Conservation (phyloP, 2,797 vertebrate genomes). For the Lacerta viridis region DNA sequence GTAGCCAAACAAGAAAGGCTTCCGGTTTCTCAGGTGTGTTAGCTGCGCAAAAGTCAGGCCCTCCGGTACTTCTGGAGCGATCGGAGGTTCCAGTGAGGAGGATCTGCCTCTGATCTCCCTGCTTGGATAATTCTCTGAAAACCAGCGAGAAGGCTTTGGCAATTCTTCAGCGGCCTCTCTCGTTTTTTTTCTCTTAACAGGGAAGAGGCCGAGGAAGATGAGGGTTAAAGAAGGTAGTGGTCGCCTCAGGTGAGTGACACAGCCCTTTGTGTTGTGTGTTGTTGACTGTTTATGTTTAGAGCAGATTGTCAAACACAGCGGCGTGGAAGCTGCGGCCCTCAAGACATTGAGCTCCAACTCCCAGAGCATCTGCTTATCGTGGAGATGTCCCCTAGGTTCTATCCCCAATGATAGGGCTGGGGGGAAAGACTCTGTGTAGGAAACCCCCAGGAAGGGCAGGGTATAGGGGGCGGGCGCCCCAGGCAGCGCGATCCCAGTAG, state of each 20-base stretch:
- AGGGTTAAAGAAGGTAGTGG: background rate
- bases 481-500: too few relatives aligned
- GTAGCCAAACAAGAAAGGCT: background rate
- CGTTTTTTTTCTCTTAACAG: background rate
- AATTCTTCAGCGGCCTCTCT: background rate
- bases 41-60: background rate
- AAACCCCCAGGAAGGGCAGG: too few relatives aligned
- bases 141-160: background rate
- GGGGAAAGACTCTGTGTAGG: too few relatives aligned
- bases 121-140: background rate
- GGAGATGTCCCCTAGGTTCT: too few relatives aligned
- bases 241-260: background rate
- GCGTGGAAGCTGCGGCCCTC: background rate
- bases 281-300: background rate
- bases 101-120: background rate
- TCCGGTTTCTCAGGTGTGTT: background rate
- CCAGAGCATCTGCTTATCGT: too few relatives aligned
- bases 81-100: background rate
- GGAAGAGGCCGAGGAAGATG: background rate
- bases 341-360: too few relatives aligned
- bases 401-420: too few relatives aligned
- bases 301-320: accelerated
- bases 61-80: background rate
- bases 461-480: too few relatives aligned
- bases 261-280: constrained; percentile 30